Conservation (phyloP, 2,888 invertebrate species). For the Hypselothyrea guttata region DNA sequence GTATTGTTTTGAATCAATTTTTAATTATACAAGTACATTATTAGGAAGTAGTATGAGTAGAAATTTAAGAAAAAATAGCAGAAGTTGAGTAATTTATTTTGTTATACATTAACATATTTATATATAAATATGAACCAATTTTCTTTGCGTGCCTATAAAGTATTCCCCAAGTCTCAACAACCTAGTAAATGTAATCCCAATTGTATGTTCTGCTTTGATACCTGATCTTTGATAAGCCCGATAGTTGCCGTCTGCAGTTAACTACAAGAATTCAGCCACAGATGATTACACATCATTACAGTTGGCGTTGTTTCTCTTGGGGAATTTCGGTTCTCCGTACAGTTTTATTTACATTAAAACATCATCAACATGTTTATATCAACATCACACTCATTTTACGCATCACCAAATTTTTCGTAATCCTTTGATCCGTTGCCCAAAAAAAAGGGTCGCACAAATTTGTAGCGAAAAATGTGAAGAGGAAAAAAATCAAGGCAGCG, state of each 20-base stretch:
- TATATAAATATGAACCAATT: no score
- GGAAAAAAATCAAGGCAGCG: conserved; percentile 54
- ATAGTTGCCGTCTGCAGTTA: conserved; percentile 5
- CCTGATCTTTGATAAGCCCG: conserved; percentile 1
- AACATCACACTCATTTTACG: conserved; percentile 78
- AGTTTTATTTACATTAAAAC: conserved; percentile 76
- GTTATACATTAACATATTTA: no score
- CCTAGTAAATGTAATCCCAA: no score
- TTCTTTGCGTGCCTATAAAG: no score
- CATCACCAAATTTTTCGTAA: conserved; percentile 76
- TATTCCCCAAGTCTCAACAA: no score
- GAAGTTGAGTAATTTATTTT: no score
- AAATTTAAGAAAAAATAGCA: no score
- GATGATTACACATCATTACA: conserved; percentile 72
- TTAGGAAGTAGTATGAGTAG: no score
- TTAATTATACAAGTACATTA: no score
- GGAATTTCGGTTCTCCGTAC: conserved; percentile 11
- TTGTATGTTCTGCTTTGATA: not conserved
- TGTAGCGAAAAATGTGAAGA: conserved; percentile 16
- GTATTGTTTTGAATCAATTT: no score
- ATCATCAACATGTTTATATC: conserved; percentile 78
- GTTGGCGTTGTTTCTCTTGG: conserved; percentile 2
- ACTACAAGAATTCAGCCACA: conserved; percentile 32
- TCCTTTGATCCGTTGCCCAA: conserved; percentile 73
- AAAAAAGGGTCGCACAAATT: conserved; percentile 42